Percentiles rank a stretch among this genome's conserved stretches.
phyloP scores from a whole-genome alignment of 2,113 vertebrate genomes.

The Microcebus lehilahytsara region DNA sequence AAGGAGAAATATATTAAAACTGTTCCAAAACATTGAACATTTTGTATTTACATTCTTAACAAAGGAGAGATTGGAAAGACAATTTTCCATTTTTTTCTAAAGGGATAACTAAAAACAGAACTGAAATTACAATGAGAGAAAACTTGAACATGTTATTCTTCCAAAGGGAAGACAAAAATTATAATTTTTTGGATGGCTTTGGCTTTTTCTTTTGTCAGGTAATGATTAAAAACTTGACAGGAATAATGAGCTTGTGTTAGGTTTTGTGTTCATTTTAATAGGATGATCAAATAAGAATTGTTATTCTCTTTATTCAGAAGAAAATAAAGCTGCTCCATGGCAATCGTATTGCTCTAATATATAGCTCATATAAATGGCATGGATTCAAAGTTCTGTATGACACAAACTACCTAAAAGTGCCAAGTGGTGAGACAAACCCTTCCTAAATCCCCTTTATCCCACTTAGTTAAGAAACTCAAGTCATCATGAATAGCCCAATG shows the following conservation, averaged over 20 bases:
- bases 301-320: constrained; percentile 47
- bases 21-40: constrained; percentile 54
- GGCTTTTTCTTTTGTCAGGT: constrained; percentile 64
- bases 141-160: constrained; percentile 48
- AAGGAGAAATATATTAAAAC: constrained; percentile 56
- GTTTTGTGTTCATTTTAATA: constrained; percentile 66
- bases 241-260: constrained; percentile 70
- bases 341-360: neutral
- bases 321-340: constrained; percentile 31
- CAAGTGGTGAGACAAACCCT: neutral
- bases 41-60: constrained; percentile 44
- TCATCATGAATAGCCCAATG: neutral
- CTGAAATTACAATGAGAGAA: constrained; percentile 56
- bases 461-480: neutral
- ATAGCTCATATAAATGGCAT: neutral
- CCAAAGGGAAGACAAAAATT: constrained; percentile 51
- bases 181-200: constrained; percentile 66
- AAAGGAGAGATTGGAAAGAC: constrained; percentile 41
- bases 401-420: neutral
- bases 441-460: neutral
- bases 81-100: constrained; percentile 41
- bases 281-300: constrained; percentile 56
- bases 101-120: constrained; percentile 50
- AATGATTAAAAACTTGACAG: constrained; percentile 69
- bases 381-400: neutral